Percentiles rank a stretch among this genome's conserved stretches.
These are phyloP conservation scores for Heteractis magnifica DNA, from an alignment of 92 coral and sea anemone species.

Conservation along the genomic window DNA sequence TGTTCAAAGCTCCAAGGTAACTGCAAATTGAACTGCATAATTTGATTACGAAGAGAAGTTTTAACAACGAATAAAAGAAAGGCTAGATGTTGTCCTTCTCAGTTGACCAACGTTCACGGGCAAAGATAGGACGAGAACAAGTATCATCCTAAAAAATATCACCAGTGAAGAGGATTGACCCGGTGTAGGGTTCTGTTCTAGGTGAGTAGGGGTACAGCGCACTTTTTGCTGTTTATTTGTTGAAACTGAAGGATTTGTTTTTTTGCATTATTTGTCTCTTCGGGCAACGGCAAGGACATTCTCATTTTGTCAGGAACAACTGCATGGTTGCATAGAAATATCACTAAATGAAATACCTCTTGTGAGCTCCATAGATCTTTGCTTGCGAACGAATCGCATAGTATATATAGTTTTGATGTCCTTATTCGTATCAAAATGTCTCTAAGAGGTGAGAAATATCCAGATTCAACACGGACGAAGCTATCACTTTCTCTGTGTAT, in stretches of 20 bases:
- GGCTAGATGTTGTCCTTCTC: constrained; percentile 18
- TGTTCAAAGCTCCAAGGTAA: constrained; percentile 54
- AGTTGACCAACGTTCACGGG: constrained; percentile 19
- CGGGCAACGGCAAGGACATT: constrained; percentile 61
- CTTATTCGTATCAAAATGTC: constrained; percentile 12
- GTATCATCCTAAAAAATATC: neutral
- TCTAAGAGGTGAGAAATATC: neutral
- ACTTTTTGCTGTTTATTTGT: constrained; percentile 22
- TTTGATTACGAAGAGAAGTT: constrained; percentile 43
- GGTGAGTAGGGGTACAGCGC: constrained; percentile 3
- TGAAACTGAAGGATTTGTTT: constrained; percentile 41
- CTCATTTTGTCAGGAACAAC: constrained; percentile 50
- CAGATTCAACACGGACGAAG: neutral
- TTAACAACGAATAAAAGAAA: constrained; percentile 43
- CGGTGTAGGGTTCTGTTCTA: neutral
- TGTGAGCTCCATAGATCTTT: constrained; percentile 82
- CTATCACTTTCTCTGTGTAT: no score
- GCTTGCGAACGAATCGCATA: constrained; percentile 69
- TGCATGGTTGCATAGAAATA: constrained; percentile 80
- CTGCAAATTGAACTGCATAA: constrained; percentile 36
- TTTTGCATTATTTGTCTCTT: constrained; percentile 61
- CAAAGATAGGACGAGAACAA: neutral
- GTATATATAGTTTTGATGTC: constrained; percentile 16
- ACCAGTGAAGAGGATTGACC: neutral
- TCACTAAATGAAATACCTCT: constrained; percentile 62